Evolutionary conservation across 2,113 vertebrate species (phyloP), one percentile per base, ranked within the genome.

Genomic region (Tretioscincus oriximinensis): DNA sequence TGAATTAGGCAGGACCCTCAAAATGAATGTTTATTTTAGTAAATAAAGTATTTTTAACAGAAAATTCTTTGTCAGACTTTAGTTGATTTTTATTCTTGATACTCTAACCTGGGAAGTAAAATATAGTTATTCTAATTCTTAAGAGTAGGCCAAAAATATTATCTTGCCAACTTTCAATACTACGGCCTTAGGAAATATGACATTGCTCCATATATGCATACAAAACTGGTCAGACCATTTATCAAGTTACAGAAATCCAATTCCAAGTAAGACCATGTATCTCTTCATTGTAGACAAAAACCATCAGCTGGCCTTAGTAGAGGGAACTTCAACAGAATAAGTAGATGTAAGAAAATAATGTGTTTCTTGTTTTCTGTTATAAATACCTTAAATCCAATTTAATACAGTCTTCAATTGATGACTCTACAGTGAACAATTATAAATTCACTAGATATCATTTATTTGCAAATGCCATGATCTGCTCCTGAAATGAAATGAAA

Each of bases 391-490:
- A 28, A 60, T 78, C 65, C 73, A 64, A 81, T 80, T 9, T 72
- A 26, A 71, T 60, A 45, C 26, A 81, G 67, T 72, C 68, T 64
- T 85, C 73, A 87, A 2, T 0, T 18, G 18, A 12, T 26, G 21
- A 31, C 14, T 80, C 47, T 51, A 47, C 58, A 76, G 64, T 35
- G 75, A 73, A 31, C 21, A 75, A 70, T 29, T 84, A 74, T 58
- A 78, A 47, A 71, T 47, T 70, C 61, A 74, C 41, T 81, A 45
- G 2, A n/a, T 68, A 29, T 98, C 94, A 99, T 85, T 97, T 98
- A 93, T 96, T 99, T 77, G 98, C 98, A 90, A 97, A 99, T 26
- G 96, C 95, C 93, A 99, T 95, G 71, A 99, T 99, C 94, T 99
- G 96, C 84, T 99, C 97, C 98, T 99, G 90, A 54, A 95, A 58